Evolutionary conservation across 2,797 vertebrate species (phyloP).

Genomic region (Mergus octosetaceus): DNA sequence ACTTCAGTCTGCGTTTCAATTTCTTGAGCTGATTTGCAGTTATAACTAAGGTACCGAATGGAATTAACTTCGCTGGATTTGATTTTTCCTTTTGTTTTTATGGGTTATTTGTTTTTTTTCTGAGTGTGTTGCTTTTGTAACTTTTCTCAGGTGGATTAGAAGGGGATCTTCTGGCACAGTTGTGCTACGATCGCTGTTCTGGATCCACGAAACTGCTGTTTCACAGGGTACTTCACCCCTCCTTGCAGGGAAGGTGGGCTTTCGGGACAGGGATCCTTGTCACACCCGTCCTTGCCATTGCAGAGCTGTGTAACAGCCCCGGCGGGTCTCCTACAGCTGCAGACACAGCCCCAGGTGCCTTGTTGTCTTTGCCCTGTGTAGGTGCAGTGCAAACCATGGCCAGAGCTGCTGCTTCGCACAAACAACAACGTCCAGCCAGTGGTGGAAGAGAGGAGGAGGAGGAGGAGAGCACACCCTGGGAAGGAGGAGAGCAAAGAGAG

Average conservation of each 20-base stretch:
- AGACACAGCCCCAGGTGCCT: neutral
- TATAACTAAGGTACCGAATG: neutral
- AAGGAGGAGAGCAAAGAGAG: neutral
- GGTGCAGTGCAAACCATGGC: neutral
- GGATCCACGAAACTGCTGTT: neutral
- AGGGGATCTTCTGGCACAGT: neutral
- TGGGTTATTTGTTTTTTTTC: neutral
- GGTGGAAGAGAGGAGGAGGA: neutral
- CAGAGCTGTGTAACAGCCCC: neutral
- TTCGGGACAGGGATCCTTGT: neutral
- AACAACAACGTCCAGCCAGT: neutral
- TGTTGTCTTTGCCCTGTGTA: neutral
- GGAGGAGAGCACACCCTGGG: neutral
- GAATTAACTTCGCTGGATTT: neutral
- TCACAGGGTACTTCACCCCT: neutral
- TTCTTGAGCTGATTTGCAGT: neutral
- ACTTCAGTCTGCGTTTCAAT: neutral
- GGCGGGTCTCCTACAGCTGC: fast-evolving
- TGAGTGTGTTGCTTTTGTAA: neutral
- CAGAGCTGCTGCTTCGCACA: neutral
- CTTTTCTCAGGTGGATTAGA: neutral
- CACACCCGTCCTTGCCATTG: neutral
- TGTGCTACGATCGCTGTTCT: neutral
- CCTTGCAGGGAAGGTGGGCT: neutral
- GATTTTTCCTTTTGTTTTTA: neutral